These are phyloP conservation scores for Apostichopus californicus DNA, from an alignment of 35 echinoderm and acorn worm species.

Conservation along the genomic window DNA sequence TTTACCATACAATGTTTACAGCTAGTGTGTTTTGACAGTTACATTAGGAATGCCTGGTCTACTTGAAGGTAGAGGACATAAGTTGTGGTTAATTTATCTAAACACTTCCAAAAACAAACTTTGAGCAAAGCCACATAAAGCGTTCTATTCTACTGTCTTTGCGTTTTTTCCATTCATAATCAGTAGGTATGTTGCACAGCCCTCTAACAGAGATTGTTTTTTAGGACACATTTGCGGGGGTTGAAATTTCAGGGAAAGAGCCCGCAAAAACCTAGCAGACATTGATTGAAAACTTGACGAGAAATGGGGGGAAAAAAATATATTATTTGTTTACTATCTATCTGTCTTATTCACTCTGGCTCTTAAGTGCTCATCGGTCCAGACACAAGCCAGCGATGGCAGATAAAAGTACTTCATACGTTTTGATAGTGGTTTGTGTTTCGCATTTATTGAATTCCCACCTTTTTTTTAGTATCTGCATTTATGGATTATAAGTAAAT, in stretches of 20 bases:
- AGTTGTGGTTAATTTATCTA: too few species aligned
- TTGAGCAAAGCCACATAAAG: too few species aligned
- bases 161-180: too few species aligned
- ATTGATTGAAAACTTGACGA: background rate
- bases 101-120: too few species aligned
- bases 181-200: background rate
- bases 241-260: background rate
- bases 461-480: background rate
- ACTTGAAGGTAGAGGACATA: too few species aligned
- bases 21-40: too few species aligned
- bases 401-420: background rate
- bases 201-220: background rate
- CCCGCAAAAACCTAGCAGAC: background rate
- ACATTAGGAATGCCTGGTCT: too few species aligned
- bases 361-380: background rate
- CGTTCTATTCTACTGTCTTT: too few species aligned
- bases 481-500: background rate
- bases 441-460: background rate
- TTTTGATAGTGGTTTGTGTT: background rate
- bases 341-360: background rate
- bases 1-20: too few species aligned
- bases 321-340: background rate
- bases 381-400: background rate
- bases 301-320: background rate
- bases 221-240: background rate